Evolutionary conservation across 2,888 invertebrate species (phyloP), one percentile per base, ranked within the genome.

Genomic region (Pyrrhia umbra): DNA sequence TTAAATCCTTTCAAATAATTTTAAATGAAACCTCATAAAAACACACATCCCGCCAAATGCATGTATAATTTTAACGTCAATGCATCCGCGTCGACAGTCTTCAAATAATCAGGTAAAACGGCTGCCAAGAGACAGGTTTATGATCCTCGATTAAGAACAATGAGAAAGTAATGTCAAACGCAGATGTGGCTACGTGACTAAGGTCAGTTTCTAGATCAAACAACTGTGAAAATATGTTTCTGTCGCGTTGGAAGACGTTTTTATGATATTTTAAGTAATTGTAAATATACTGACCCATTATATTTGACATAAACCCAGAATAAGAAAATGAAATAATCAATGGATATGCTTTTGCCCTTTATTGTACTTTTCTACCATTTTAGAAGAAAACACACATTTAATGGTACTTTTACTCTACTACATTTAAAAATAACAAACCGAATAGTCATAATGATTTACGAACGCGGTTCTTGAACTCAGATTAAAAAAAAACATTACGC

Each of bases 141-240:
- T 25, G 8, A 1, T 10, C 18, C 21, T 13, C 15, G 2, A 57
- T 46, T 43, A 13, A 69, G 39, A 61, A 52, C 43, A 63, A 64
- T 55, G 34, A 70, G 18, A 65, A 49, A 47, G 25, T 42, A 54
- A 58, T 68, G 57, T 58, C 61, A 62, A 56, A 55, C 23, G 37
- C 46, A 51, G 8, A 66, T 64, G 13, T 34, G 15, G 43, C 46
- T 45, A 34, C 27, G 59, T 78, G 74, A 46, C 65, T 51, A 66
- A 79, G 77, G 77, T 77, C 79, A 78, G 77, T 67, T 60, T 60
- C 45, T 55, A 69, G 69, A 77, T 76, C 69, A 78, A 77, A 75
- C 37, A 49, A n/a, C 43, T 18, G 10, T 25, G n/a, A 40, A 21
- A 67, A 43, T 8, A 6, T 39, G 5, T 62, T 57, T 39, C 34